Percentiles rank a stretch among this genome's conserved stretches.
These are phyloP conservation scores for Acipenser ruthenus DNA, from an alignment of 2,797 vertebrate genomes.

Conservation along the genomic window DNA sequence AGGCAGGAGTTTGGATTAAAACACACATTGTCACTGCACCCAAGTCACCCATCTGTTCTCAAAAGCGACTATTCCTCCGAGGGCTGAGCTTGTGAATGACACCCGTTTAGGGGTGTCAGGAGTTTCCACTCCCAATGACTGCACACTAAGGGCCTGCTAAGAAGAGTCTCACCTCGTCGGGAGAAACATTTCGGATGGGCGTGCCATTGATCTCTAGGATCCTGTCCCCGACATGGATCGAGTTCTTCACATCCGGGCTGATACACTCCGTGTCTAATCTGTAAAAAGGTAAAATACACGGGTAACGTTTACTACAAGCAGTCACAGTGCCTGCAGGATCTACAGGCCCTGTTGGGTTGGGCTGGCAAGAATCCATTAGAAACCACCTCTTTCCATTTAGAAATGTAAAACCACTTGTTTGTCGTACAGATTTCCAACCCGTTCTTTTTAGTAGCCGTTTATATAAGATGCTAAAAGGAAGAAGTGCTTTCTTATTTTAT, in stretches of 20 bases:
- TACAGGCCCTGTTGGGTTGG: too few species aligned
- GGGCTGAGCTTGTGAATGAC: neutral
- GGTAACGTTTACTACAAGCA: neutral
- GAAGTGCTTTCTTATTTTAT: too few species aligned
- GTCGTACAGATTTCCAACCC: too few species aligned
- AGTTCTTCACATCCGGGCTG: conserved; percentile 91
- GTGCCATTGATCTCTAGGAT: conserved; percentile 97
- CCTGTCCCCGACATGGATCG: conserved; percentile 88
- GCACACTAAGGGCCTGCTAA: neutral
- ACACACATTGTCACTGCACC: neutral
- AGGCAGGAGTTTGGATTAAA: neutral
- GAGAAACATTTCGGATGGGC: conserved; percentile 82
- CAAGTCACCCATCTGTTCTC: neutral
- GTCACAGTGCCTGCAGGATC: neutral
- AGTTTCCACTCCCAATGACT: neutral
- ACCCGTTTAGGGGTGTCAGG: too few species aligned
- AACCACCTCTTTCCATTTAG: too few species aligned
- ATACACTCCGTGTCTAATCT: conserved; percentile 86
- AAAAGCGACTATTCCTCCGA: neutral
- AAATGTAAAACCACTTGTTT: too few species aligned
- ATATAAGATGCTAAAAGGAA: too few species aligned
- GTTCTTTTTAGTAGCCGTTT: too few species aligned
- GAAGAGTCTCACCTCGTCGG: conserved; percentile 77
- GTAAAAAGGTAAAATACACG: conserved; percentile 15
- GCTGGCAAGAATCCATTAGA: too few species aligned